phyloP scores from a whole-genome alignment of 2,888 invertebrate genomes.

The Diarsia rubi region DNA sequence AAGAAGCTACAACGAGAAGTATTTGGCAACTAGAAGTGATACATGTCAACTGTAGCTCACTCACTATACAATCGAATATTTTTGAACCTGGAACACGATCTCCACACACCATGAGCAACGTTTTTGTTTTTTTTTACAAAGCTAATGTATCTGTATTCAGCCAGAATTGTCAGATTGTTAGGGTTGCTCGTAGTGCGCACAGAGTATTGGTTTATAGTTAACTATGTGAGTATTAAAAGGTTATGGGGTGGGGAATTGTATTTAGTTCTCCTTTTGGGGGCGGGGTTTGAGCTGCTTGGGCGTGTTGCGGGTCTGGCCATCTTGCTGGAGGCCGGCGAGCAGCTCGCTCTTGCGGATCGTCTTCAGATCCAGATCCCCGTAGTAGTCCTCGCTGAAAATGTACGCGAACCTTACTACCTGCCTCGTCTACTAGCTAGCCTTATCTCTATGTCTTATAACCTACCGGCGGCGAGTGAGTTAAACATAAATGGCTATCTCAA shows the following conservation, averaged over 20 bases:
- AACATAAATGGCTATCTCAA: constrained; percentile 78
- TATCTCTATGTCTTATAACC: constrained; percentile 73
- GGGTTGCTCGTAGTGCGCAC: constrained; percentile 78
- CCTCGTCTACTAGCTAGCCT: constrained; percentile 78
- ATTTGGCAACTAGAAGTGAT: constrained; percentile 90
- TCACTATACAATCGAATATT: constrained; percentile 80
- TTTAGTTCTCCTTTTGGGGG: constrained; percentile 90
- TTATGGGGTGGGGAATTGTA: constrained; percentile 76
- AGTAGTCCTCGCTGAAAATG: constrained; percentile 98
- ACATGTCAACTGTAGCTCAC: constrained; percentile 85
- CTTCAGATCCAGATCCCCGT: constrained; percentile 98
- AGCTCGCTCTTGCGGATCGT: constrained; percentile 98
- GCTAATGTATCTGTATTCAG: constrained; percentile 62
- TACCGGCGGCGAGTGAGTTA: constrained; percentile 61
- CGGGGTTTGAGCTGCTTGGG: constrained; percentile 90
- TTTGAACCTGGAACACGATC: constrained; percentile 83
- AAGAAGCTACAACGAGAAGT: constrained; percentile 84
- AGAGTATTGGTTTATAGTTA: constrained; percentile 75
- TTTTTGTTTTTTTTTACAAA: constrained; percentile 54
- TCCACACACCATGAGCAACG: constrained; percentile 81
- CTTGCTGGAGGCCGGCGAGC: constrained; percentile 94
- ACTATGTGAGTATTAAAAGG: constrained; percentile 88
- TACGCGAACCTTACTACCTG: constrained; percentile 88
- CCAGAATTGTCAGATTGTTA: constrained; percentile 59
- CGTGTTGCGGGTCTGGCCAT: constrained; percentile 87